Evolutionary conservation across 2,797 vertebrate species (phyloP), one percentile per base, ranked within the genome.

Genomic region (Perodicticus potto): DNA sequence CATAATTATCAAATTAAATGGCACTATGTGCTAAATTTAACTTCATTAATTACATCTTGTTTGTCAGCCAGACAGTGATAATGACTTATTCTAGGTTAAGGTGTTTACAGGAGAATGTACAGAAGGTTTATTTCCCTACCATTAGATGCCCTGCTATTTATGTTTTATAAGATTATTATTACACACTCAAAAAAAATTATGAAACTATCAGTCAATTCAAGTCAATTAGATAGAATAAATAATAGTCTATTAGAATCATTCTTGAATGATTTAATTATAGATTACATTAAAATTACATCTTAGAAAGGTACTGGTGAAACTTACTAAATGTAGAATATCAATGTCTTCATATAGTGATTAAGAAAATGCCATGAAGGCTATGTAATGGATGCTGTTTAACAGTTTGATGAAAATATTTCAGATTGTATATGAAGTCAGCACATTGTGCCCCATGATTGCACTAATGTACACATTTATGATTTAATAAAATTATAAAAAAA

Each of bases 31-130:
- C 53, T 70, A 93, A 97, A 97, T 29, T 82, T 96, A 94, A 95
- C 78, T 91, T 37, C 77, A 83, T 93, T 97, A 97, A 97, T 97
- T 91, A 92, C 43, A 93, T 88, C 97, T 96, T 55, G 91, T 92
- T 97, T 98, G 91, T 95, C 57, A 91, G 83, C 89, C 70, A 70
- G 49, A 67, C 74, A 92, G 89, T 65, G 59, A 94, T 91, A 72
- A 3, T 93, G n/a, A 7, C 76, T 95, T 96, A 94, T 45, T 96
- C 8, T 88, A 49, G 9, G 49, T 89, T 72, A 61, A 78, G 37
- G 17, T 86, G 40, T 80, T 16, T 37, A 70, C 17, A 93, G 92
- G 69, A 32, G 20, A 97, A 87, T 57, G 40, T 78, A 89, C 74
- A 96, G 32, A 94, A 72, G 19, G 91, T 61, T 87, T 86, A 96